phyloP scores from a whole-genome alignment of 2,888 invertebrate species.

The Tenthredo livida region DNA sequence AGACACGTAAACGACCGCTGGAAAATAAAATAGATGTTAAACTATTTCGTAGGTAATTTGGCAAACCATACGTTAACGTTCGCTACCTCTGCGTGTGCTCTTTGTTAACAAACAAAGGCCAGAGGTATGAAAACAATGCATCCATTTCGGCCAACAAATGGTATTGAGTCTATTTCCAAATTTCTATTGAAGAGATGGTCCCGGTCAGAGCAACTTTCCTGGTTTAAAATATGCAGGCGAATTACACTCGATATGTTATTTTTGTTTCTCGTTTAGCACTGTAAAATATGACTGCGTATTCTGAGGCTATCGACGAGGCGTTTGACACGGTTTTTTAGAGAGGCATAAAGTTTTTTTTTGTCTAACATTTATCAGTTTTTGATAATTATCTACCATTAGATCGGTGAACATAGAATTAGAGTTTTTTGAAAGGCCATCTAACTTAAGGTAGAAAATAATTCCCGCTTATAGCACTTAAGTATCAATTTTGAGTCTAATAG shows the following conservation, averaged over 20 bases:
- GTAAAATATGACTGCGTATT: neutral
- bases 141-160: neutral
- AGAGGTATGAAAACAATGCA: constrained; percentile 1
- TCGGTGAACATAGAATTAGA: neutral
- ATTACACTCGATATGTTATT: neutral
- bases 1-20: neutral
- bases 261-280: too few species aligned
- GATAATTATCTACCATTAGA: neutral
- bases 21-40: neutral
- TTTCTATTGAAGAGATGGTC: neutral
- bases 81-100: neutral
- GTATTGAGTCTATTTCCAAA: neutral
- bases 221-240: neutral
- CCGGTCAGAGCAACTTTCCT: neutral
- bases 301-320: neutral
- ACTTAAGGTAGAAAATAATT: neutral
- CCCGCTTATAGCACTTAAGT: neutral
- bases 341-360: neutral
- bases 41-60: neutral
- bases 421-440: neutral
- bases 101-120: constrained; percentile 7
- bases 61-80: neutral
- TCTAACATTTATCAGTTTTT: neutral
- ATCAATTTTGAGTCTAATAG: neutral
- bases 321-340: neutral